Evolutionary conservation across 2,888 invertebrate genomes (phyloP).

Genomic region (Priocnemis perturbator): DNA sequence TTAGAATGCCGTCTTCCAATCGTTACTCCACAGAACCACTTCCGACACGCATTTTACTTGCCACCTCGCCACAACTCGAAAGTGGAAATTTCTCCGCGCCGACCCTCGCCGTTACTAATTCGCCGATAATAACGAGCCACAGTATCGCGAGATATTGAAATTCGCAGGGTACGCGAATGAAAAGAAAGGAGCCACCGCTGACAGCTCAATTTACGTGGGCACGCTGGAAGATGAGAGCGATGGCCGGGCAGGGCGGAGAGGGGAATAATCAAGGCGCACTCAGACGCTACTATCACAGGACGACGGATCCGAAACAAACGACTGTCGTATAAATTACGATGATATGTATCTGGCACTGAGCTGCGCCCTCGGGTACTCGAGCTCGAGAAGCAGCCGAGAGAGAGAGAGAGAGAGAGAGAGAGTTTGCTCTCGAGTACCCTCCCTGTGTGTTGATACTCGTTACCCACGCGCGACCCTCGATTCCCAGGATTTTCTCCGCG

Average conservation of each 20-base stretch:
- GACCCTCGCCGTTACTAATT: too few relatives aligned
- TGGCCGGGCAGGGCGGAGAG: conserved; percentile 8
- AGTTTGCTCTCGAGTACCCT: conserved; percentile 14
- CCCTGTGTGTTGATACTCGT: conserved; percentile 30
- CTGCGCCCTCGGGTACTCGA: conserved; percentile 30
- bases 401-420: too few relatives aligned
- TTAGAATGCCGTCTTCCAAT: too few relatives aligned
- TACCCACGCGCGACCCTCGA: conserved; percentile 15
- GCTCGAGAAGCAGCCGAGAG: conserved; percentile 28
- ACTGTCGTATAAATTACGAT: conserved; percentile 60
- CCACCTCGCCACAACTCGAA: too few relatives aligned
- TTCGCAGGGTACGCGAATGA: not conserved
- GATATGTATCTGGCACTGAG: conserved; percentile 53
- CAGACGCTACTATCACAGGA: conserved; percentile 41
- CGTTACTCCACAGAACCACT: too few relatives aligned
- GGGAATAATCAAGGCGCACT: conserved; percentile 48
- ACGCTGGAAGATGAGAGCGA: conserved; percentile 3
- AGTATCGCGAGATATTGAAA: conserved; percentile 1
- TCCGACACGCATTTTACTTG: too few relatives aligned
- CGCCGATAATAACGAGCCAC: not conserved
- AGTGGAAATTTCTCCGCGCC: too few relatives aligned
- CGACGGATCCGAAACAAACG: conserved; percentile 55
- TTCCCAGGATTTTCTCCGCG: conserved; percentile 9
- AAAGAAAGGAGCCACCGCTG: too few relatives aligned
- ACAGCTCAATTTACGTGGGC: too few relatives aligned